Conservation (phyloP, 2,113 vertebrate species). For the Channa argus region DNA sequence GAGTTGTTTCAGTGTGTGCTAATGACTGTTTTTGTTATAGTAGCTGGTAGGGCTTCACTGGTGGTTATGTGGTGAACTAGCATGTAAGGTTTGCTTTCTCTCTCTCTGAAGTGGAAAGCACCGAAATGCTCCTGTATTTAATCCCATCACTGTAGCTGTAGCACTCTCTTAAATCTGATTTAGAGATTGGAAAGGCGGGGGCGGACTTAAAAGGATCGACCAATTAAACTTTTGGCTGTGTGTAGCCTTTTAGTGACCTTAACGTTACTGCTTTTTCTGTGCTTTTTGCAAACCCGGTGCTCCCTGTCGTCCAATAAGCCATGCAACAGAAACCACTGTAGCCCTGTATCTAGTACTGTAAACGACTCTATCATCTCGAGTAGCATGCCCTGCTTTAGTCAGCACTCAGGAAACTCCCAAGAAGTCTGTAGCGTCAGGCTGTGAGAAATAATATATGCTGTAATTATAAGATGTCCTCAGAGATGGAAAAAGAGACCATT, state of each 20-base stretch:
- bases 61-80: slow-evolving; percentile 67
- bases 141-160: slow-evolving; percentile 55
- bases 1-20: slow-evolving; percentile 78
- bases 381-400: slow-evolving; percentile 53
- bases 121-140: slow-evolving; percentile 40
- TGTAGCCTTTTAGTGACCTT: slow-evolving; percentile 54
- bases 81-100: slow-evolving; percentile 4
- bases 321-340: slow-evolving; percentile 63
- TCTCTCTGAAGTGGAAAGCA: slow-evolving; percentile 29
- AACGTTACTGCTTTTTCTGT: slow-evolving; percentile 50
- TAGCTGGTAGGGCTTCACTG: slow-evolving; percentile 47
- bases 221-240: slow-evolving; percentile 60
- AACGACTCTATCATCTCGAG: slow-evolving; percentile 21
- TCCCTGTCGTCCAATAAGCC: slow-evolving; percentile 60
- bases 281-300: slow-evolving; percentile 38
- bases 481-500: background rate
- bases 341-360: slow-evolving; percentile 64
- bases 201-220: slow-evolving; percentile 66
- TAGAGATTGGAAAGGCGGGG: background rate
- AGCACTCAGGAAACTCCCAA: slow-evolving; percentile 72
- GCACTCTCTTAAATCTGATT: slow-evolving; percentile 42
- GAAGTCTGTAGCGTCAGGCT: slow-evolving; percentile 12
- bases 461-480: slow-evolving; percentile 1
- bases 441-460: slow-evolving; percentile 25
- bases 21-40: slow-evolving; percentile 64